Evolutionary conservation across 1,140 invertebrate genomes (phyloP), one percentile per base, ranked within the genome.

Genomic region (Plectus sambesii): DNA sequence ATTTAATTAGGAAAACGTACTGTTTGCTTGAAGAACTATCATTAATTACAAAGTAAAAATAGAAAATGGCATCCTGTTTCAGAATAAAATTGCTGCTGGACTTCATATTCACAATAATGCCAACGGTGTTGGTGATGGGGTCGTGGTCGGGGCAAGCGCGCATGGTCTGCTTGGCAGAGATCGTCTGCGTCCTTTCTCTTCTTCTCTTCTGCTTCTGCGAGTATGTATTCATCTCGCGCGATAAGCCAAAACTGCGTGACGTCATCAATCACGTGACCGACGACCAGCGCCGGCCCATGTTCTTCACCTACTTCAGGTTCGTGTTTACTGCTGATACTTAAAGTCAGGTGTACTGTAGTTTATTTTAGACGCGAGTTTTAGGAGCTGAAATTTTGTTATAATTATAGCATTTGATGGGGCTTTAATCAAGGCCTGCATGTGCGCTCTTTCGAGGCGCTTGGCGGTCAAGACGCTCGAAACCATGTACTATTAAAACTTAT

Each of bases 241-340:
- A 54, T 9, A 19, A 30, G 9, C 0, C 24, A 6, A 24, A 15
- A 24, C 5, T 50, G 0, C 37, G 41, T 3, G 29, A 55, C 8
- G 46, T 51, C n/a, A 20, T 53, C 26, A 49, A 29, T 19, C 26
- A 42, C 42, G 25, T 56, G 9, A 49, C 56, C 6, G 55, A 53
- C n/a, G 51, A 53, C 6, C 45, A 55, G n/a, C 46, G 51, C 26
- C 24, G 24, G 12, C 52, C 55, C 4, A 56, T 53, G 0, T 56
- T 56, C 25, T 38, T 56, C 5, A 56, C 46, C 9, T 56, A 56
- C 25, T 49, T 55, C 15, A 24, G 54, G 17, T 56, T 30, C 2
- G 9, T 51, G 25, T 33, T 55, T 5, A n/a, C n/a, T n/a, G n/a
- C n/a, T n/a, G n/a, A n/a, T n/a, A n/a, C n/a, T n/a, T n/a, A n/a